phyloP scores from a whole-genome alignment of 2,113 vertebrate species.

The Corythornis madagascariensis region DNA sequence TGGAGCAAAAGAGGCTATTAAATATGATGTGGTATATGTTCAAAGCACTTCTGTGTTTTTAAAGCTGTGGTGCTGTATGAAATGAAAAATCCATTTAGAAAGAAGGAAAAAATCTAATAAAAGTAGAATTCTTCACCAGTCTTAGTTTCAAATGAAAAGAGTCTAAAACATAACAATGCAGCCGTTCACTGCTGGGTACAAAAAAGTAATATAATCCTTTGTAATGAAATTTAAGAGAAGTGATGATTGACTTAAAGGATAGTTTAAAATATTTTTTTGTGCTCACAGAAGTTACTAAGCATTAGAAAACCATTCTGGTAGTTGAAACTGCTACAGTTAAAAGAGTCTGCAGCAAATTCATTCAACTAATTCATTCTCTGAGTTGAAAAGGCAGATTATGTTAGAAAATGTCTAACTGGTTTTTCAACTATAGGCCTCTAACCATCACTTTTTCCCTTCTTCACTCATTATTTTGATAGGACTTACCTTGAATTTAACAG shows the following conservation, averaged over 20 bases:
- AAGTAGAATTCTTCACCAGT: not conserved
- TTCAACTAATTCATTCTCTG: not conserved
- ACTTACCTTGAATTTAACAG: constrained; percentile 79
- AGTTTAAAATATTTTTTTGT: not conserved
- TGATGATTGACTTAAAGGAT: not conserved
- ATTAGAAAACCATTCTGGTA: not conserved
- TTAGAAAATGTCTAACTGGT: not conserved
- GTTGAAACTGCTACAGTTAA: not conserved
- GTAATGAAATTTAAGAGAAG: not conserved
- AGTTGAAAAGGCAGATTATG: not conserved
- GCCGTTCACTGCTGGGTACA: not conserved
- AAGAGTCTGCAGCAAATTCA: not conserved
- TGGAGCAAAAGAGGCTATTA: not conserved
- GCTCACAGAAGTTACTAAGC: not conserved
- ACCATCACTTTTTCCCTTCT: not conserved
- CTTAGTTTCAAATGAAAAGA: not conserved
- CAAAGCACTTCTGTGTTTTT: not conserved
- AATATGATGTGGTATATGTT: not conserved
- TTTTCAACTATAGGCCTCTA: not conserved
- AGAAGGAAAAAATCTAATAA: not conserved
- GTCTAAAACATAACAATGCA: not conserved
- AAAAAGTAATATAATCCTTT: not conserved
- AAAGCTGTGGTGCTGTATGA: not conserved
- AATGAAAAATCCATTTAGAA: not conserved
- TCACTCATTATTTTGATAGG: not conserved